A percentile compares a stretch with the other conserved stretches of the same genome.
phyloP scores from a whole-genome alignment of 2,113 vertebrate genomes.

The Monarcha castaneiventris region DNA sequence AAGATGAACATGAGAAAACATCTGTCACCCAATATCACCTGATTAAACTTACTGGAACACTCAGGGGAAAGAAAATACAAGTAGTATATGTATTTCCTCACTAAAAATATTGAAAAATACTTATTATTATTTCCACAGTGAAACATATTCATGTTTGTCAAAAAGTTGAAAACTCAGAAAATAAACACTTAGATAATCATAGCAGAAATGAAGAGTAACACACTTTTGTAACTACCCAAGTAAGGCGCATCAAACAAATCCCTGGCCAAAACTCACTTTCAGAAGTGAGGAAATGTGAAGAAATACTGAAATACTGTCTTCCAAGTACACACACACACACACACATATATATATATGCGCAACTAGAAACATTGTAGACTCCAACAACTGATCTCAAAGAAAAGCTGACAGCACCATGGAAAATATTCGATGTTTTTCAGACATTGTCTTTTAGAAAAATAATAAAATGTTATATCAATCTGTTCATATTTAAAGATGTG shows the following conservation, averaged over 20 bases:
- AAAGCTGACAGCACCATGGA: background rate
- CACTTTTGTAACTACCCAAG: background rate
- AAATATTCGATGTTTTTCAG: background rate
- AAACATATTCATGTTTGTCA: background rate
- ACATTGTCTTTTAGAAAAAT: background rate
- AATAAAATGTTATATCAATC: background rate
- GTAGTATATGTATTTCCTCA: background rate
- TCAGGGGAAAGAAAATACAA: background rate
- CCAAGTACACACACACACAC: background rate
- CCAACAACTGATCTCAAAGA: background rate
- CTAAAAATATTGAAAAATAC: background rate
- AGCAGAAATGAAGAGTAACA: background rate
- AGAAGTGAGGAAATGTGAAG: background rate
- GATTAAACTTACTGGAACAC: background rate
- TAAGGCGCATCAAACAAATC: background rate
- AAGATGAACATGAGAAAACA: background rate
- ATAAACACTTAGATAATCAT: background rate
- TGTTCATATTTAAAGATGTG: background rate
- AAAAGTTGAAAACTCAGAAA: background rate
- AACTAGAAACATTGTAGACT: background rate
- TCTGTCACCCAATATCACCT: background rate
- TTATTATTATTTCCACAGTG: background rate
- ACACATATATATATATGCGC: accelerated
- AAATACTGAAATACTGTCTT: background rate
- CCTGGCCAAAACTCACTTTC: background rate